A percentile compares a stretch with the other conserved stretches of the same genome.
phyloP scores from a whole-genome alignment of 2,797 vertebrate species.

The Apogon hyalosoma region DNA sequence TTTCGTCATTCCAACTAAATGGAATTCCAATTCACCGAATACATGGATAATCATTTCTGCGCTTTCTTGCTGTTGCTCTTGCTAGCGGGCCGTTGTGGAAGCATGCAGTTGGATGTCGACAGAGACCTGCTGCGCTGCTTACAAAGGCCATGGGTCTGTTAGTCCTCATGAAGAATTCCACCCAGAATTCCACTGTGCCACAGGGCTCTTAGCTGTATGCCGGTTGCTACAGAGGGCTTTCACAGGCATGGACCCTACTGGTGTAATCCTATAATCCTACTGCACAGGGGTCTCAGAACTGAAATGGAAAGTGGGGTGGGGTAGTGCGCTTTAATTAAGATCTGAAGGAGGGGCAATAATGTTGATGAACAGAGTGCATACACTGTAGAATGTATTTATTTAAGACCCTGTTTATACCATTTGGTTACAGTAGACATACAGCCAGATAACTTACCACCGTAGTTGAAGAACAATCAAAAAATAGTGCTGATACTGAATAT shows the following conservation, averaged over 20 bases:
- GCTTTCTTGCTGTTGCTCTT: conserved; percentile 47
- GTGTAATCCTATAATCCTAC: conserved; percentile 99
- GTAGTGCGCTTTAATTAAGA: conserved; percentile 98
- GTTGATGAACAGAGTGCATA: conserved; percentile 61
- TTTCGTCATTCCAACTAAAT: conserved; percentile 88
- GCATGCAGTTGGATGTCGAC: conserved; percentile 79
- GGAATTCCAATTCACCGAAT: conserved; percentile 90
- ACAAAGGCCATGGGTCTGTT: conserved; percentile 90
- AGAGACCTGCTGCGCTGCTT: conserved; percentile 89
- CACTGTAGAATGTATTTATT: conserved; percentile 16
- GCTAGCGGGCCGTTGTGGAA: conserved; percentile 75
- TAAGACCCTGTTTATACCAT: conserved; percentile 14
- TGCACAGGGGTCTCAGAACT: conserved; percentile 90
- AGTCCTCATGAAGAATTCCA: conserved; percentile 91
- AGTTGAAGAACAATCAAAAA: conserved; percentile 43
- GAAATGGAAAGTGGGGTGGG: conserved; percentile 90
- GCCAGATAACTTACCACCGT: conserved; percentile 32
- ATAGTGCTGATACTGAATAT: conserved; percentile 50
- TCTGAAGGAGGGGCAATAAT: conserved; percentile 74
- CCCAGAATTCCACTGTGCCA: conserved; percentile 90
- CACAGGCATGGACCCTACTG: conserved; percentile 92
- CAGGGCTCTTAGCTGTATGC: conserved; percentile 86
- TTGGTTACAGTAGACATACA: conserved; percentile 14
- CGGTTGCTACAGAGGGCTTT: conserved; percentile 92
- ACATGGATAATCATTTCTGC: conserved; percentile 90